A percentile compares a stretch with the other conserved stretches of the same genome.
Conservation (phyloP, 2,797 vertebrate genomes). For the Dicrostonyx torquatus region DNA sequence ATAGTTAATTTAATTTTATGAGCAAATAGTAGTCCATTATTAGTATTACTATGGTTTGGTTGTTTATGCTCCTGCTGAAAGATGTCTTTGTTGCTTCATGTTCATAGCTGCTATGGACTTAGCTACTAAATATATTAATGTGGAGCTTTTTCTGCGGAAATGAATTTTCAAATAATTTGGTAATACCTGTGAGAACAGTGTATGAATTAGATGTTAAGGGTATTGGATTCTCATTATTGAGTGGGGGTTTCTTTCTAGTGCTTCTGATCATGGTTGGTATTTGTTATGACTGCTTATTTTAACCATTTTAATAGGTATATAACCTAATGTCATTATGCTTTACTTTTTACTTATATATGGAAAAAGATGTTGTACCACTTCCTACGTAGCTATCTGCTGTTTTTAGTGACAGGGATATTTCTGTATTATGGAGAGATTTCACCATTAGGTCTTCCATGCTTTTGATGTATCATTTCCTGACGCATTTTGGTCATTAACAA, state of each 20-base stretch:
- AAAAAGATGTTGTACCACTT: fast-evolving
- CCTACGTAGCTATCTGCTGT: not conserved
- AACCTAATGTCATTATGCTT: not conserved
- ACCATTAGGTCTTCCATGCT: not conserved
- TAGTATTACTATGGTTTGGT: not conserved
- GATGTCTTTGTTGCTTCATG: not conserved
- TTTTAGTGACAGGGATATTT: not conserved
- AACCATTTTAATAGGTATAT: not conserved
- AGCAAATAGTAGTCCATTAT: not conserved
- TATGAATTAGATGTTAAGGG: not conserved
- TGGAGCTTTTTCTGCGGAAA: not conserved
- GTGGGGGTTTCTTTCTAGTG: not conserved
- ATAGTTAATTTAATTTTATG: not conserved
- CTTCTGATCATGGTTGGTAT: not conserved
- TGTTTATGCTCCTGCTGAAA: not conserved
- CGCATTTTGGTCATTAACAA: not conserved
- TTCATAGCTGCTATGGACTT: not conserved
- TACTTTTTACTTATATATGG: not conserved
- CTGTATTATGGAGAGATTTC: not conserved
- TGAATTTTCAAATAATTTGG: not conserved
- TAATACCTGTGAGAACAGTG: not conserved
- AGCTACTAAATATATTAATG: not conserved
- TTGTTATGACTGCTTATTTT: not conserved
- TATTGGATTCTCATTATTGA: not conserved
- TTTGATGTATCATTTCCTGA: not conserved